Evolutionary conservation across 1,140 invertebrate genomes (phyloP), one percentile per base, ranked within the genome.

Genomic region (Homalodisca vitripennis): DNA sequence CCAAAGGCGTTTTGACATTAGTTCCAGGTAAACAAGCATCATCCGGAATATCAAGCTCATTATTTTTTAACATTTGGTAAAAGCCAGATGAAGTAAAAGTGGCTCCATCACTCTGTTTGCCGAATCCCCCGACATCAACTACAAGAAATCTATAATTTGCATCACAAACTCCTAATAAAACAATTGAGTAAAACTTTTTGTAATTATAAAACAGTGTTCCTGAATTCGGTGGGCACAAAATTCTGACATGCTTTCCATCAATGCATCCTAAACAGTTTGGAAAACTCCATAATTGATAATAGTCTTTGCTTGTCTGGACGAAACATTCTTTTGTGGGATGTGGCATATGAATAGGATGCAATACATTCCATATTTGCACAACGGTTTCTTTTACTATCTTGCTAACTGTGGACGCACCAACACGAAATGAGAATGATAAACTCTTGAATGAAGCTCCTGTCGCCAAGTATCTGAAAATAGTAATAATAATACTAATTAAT

Each of bases 101-200:
- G 22, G 34, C 48, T 26, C 55, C 57, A 70, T 72, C 68, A 13
- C 41, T 67, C 24, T 63, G 41, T 72, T 74, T 77, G 3, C 79
- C 79, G 69, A 79, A 78, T 13, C 76, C 75, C 53, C 80, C 80
- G 10, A 83, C 76, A 72, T 83, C 78, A 57, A 83, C 70, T 64
- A 72, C 73, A 29, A 78, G 73, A 73, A 82, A 83, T 68, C 77
- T 76, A 68, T 78, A 82, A 66, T 82, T 75, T 2, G 78, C 78
- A 75, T 84, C 81, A 81, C 81, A 20, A 83, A 55, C 3, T 79
- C 82, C 57, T 24, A 82, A 72, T 13, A 84, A 71, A 41, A 84
- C 79, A 47, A 82, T 77, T 27, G 78, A 81, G 73, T 79, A 82
- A 71, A 72, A 77, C 1, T 74, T 62, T 72, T 83, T 83, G 63